phyloP scores from a whole-genome alignment of 2,797 vertebrate genomes.

The Oreortyx pictus region DNA sequence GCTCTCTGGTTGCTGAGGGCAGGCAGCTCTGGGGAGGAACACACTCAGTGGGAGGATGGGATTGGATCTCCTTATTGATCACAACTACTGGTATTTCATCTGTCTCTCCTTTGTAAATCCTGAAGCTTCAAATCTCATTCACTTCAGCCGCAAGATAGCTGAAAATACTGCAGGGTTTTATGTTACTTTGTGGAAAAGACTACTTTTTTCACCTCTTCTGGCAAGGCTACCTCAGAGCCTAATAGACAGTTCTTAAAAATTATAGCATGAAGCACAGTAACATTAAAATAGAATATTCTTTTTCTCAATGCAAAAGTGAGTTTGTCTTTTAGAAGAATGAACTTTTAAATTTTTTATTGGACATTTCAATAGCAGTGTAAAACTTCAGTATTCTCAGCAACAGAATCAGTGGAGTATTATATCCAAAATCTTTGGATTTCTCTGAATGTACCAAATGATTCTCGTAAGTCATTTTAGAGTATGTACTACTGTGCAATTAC shows the following conservation, averaged over 20 bases:
- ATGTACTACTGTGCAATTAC: background rate
- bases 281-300: background rate
- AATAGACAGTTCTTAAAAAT: background rate
- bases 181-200: background rate
- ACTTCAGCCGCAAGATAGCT: background rate
- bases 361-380: background rate
- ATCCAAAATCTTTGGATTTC: background rate
- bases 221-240: background rate
- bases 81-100: background rate
- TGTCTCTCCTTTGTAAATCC: background rate
- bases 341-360: background rate
- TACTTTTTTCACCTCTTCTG: background rate
- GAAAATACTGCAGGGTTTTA: background rate
- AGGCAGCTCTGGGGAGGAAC: background rate
- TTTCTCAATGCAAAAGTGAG: background rate
- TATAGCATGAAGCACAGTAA: background rate
- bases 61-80: background rate
- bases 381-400: slow-evolving; percentile 18
- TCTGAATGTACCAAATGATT: background rate
- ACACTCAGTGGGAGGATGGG: background rate
- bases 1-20: background rate
- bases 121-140: background rate
- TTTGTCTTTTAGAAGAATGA: background rate
- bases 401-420: background rate
- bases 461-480: slow-evolving; percentile 31